These are phyloP conservation scores for Conus ventricosus DNA, from an alignment of 1,140 invertebrate genomes.

Conservation along the genomic window DNA sequence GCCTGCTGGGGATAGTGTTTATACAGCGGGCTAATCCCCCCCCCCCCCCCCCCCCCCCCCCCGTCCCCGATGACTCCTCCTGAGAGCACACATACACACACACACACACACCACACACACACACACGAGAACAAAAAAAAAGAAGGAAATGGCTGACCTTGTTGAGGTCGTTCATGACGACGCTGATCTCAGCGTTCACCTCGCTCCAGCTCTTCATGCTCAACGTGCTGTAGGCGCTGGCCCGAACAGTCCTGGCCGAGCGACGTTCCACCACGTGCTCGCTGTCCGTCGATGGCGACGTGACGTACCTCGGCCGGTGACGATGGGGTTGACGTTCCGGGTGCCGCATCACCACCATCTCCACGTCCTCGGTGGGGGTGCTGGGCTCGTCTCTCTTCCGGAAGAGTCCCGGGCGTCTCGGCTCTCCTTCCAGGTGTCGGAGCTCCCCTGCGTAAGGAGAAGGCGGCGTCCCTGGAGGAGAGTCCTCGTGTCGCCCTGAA, in stretches of 20 bases:
- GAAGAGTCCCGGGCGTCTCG: not conserved
- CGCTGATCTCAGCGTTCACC: constrained; percentile 14
- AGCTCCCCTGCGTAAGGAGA: not conserved
- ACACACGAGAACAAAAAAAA: not conserved
- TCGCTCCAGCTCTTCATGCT: constrained; percentile 28
- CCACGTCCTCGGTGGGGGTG: not conserved
- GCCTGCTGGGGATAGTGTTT: too few relatives aligned
- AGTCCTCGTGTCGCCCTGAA: not conserved
- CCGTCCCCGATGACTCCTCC: too few relatives aligned
- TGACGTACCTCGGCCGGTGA: not conserved
- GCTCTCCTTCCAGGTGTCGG: not conserved
- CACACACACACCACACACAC: not conserved
- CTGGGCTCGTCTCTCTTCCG: not conserved
- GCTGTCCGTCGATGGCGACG: not conserved
- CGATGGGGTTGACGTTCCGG: not conserved
- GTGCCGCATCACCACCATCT: constrained; percentile 20
- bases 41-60: too few relatives aligned
- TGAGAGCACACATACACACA: not conserved
- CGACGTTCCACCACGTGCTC: too few relatives aligned
- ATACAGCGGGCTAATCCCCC: too few relatives aligned
- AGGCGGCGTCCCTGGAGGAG: not conserved
- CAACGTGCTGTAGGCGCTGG: constrained; percentile 30
- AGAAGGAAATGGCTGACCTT: not conserved
- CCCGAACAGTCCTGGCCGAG: not conserved
- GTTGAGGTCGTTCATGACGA: not conserved